Percentiles rank a stretch among this genome's conserved stretches.
phyloP scores from a whole-genome alignment of 2,888 invertebrate species.

The Hecatera dysodea region DNA sequence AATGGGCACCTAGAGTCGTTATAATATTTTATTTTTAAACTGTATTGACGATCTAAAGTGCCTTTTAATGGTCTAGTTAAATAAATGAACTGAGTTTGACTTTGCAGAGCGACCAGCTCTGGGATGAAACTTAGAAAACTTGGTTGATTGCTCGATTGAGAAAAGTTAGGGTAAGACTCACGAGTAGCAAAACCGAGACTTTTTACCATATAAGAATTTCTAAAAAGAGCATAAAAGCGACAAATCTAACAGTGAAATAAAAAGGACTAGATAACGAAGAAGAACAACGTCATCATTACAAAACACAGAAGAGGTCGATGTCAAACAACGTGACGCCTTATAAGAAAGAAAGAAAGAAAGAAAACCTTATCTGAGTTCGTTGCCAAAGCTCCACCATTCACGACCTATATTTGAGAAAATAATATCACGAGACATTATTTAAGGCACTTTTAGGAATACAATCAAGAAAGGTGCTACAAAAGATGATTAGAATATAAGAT shows the following conservation, averaged over 20 bases:
- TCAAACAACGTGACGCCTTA: slow-evolving; percentile 50
- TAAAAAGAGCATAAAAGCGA: neutral
- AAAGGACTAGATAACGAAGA: slow-evolving; percentile 21
- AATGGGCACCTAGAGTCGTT: too few species aligned
- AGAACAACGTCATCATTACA: slow-evolving; percentile 30
- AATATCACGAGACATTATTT: slow-evolving; percentile 37
- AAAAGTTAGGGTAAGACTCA: too few species aligned
- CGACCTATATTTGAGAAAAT: slow-evolving; percentile 22
- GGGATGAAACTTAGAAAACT: too few species aligned
- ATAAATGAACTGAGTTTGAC: too few species aligned
- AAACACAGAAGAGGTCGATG: slow-evolving; percentile 50
- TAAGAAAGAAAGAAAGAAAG: too few species aligned
- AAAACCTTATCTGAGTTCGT: slow-evolving; percentile 47
- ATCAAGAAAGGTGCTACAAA: slow-evolving; percentile 7
- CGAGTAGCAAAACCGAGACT: neutral
- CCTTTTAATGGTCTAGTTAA: too few species aligned
- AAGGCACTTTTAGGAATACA: slow-evolving; percentile 35
- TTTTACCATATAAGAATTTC: neutral
- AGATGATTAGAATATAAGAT: slow-evolving; percentile 4
- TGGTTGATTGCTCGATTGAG: too few species aligned
- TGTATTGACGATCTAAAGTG: too few species aligned
- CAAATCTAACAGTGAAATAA: neutral
- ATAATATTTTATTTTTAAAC: too few species aligned
- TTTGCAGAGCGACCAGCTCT: too few species aligned
- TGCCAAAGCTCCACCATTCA: slow-evolving; percentile 42